Conservation (phyloP, 2,113 vertebrate species). For the Apodemus speciosus region DNA sequence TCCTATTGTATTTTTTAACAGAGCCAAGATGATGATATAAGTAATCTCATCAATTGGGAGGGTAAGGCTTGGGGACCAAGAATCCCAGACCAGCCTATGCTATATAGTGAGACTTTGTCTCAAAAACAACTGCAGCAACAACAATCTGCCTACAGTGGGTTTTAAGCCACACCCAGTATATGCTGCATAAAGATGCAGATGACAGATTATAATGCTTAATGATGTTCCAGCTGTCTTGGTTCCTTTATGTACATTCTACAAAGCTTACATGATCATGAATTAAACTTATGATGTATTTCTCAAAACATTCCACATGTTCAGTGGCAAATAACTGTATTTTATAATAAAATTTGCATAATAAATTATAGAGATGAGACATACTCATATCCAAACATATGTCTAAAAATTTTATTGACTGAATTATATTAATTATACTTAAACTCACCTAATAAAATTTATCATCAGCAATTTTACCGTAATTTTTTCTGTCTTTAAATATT, state of each 20-base stretch:
- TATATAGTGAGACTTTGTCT: not conserved
- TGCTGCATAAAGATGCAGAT: not conserved
- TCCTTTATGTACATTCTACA: not conserved
- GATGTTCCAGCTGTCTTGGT: not conserved
- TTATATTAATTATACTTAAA: not conserved
- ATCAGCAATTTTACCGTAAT: slow-evolving; percentile 24
- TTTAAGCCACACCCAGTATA: not conserved
- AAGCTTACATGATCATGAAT: slow-evolving; percentile 8
- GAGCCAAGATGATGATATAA: not conserved
- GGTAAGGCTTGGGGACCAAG: not conserved
- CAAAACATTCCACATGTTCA: not conserved
- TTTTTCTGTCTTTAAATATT: slow-evolving; percentile 52
- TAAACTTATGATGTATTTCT: not conserved
- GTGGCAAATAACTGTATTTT: not conserved
- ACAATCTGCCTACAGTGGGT: not conserved
- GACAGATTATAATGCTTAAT: not conserved
- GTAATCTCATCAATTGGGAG: not conserved
- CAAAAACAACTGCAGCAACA: not conserved
- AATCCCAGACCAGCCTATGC: not conserved
- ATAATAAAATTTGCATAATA: slow-evolving; percentile 24
- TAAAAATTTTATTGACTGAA: slow-evolving; percentile 48
- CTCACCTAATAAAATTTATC: slow-evolving; percentile 52
- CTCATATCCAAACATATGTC: slow-evolving; percentile 48
- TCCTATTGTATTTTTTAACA: not conserved
- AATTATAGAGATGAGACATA: slow-evolving; percentile 55